Percentiles rank a stretch among this genome's conserved stretches.
Conservation (phyloP, 2,113 vertebrate genomes). For the Limnothrissa miodon region DNA sequence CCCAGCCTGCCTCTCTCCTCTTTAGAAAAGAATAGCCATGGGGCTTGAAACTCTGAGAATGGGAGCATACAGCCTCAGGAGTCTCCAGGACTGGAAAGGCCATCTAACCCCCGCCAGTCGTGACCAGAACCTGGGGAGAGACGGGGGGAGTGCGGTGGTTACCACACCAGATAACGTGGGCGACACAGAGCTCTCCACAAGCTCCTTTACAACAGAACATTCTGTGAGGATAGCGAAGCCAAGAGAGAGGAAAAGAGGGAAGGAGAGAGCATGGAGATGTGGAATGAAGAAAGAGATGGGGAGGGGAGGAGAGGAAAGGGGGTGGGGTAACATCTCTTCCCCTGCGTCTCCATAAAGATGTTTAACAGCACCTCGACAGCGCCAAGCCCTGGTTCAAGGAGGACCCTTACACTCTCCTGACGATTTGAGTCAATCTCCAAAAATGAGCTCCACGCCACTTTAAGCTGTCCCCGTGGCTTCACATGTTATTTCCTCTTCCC, state of each 20-base stretch:
- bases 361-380: slow-evolving; percentile 8
- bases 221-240: background rate
- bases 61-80: background rate
- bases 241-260: background rate
- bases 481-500: background rate
- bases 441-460: background rate
- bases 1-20: background rate
- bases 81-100: background rate
- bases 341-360: slow-evolving; percentile 5
- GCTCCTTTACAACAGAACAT: background rate
- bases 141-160: background rate
- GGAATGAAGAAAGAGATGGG: background rate
- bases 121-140: background rate
- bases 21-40: background rate
- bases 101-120: background rate
- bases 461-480: background rate
- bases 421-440: background rate
- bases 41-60: background rate
- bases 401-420: background rate
- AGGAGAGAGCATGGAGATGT: background rate
- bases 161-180: background rate
- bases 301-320: background rate
- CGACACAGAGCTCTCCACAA: background rate
- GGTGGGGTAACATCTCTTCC: background rate
- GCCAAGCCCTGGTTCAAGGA: background rate